A percentile compares a stretch with the other conserved stretches of the same genome.
phyloP scores from a whole-genome alignment of 23 tunicate species.

The Botrylloides violaceus region DNA sequence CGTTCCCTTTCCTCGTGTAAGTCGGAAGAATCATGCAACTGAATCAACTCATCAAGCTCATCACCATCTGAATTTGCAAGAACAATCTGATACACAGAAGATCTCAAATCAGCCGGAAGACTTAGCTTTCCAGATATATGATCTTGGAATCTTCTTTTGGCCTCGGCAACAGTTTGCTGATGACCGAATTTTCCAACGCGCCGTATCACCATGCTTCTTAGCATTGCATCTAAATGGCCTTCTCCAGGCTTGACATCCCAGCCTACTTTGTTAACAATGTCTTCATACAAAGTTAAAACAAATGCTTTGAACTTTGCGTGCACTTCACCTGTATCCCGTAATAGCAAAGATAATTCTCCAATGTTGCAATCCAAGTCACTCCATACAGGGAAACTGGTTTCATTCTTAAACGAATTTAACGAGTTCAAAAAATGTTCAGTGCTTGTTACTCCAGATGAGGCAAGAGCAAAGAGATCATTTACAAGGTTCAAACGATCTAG shows the following conservation, averaged over 20 bases:
- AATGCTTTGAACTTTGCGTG: conserved; percentile 49
- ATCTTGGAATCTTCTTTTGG: conserved; percentile 40
- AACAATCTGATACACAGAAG: conserved; percentile 72
- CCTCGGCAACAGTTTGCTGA: conserved; percentile 51
- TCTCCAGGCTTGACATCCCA: conserved; percentile 71
- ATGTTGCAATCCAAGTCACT: conserved; percentile 40
- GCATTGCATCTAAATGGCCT: conserved; percentile 71
- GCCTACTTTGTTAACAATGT: conserved; percentile 32
- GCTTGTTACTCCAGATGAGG: conserved; percentile 63
- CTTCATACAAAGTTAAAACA: conserved; percentile 29
- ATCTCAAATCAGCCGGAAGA: conserved; percentile 65
- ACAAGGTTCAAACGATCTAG: conserved; percentile 65
- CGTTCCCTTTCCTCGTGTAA: conserved; percentile 84
- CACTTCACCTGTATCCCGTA: conserved; percentile 68
- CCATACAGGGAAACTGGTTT: conserved; percentile 86
- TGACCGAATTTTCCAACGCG: conserved; percentile 76
- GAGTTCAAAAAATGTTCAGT: conserved; percentile 72
- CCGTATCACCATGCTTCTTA: conserved; percentile 69
- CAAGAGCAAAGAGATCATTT: conserved; percentile 83
- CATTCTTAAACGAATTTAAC: conserved; percentile 62
- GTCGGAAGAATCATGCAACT: conserved; percentile 68
- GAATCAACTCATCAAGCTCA: conserved; percentile 45
- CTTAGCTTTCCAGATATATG: conserved; percentile 21
- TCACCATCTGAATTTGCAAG: conserved; percentile 48
- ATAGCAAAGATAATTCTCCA: conserved; percentile 26